Evolutionary conservation across 2,888 invertebrate genomes (phyloP).

Genomic region (Gibbula magus): DNA sequence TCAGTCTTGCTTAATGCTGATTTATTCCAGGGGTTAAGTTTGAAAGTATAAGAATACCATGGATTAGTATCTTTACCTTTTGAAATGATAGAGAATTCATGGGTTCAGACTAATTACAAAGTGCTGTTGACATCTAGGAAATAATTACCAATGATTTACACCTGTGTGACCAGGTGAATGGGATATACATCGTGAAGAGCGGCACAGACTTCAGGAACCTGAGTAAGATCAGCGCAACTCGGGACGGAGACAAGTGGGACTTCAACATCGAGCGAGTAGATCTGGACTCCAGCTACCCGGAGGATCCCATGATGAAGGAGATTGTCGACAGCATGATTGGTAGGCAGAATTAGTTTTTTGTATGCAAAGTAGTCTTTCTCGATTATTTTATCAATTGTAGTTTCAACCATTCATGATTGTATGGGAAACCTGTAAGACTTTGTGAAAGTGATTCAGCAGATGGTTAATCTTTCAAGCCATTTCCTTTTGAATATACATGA

Average conservation of each 20-base stretch:
- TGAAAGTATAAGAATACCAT: too few species aligned
- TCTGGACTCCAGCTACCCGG: conserved; percentile 78
- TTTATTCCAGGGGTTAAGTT: too few species aligned
- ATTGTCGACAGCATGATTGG: conserved; percentile 85
- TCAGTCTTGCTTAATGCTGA: too few species aligned
- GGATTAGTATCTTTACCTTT: too few species aligned
- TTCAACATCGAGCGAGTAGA: conserved; percentile 83
- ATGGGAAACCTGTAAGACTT: neutral
- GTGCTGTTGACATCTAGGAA: too few species aligned
- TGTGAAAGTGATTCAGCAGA: neutral
- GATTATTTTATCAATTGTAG: neutral
- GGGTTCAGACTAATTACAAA: too few species aligned
- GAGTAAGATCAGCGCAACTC: conserved; percentile 85
- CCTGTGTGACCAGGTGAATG: conserved; percentile 80
- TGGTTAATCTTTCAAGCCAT: too few species aligned
- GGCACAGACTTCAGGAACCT: conserved; percentile 94
- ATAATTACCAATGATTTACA: too few species aligned
- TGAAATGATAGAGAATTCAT: too few species aligned
- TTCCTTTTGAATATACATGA: too few species aligned
- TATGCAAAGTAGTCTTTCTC: too few species aligned
- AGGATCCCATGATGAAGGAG: conserved; percentile 83
- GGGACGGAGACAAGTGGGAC: conserved; percentile 77
- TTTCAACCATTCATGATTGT: neutral
- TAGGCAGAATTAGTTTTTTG: conserved; percentile 64
- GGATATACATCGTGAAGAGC: conserved; percentile 88